Evolutionary conservation across 2,888 invertebrate species (phyloP), one percentile per base, ranked within the genome.

Genomic region (Lathronympha strigana): DNA sequence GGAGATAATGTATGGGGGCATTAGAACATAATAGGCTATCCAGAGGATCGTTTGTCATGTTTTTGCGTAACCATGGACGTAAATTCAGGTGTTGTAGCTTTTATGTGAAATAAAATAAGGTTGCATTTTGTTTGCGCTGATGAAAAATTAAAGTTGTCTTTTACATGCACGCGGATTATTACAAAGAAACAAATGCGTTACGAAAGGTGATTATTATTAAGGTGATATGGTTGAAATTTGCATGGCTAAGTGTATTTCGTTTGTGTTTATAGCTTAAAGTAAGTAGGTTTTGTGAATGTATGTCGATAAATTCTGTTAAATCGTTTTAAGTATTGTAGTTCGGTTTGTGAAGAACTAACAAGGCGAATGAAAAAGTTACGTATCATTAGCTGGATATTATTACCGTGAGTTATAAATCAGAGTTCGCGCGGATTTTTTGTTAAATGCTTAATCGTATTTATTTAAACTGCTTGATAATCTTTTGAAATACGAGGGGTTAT

Each of bases 11-110:
- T 90, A 90, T 90, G 84, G 84, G 86, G 80, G 84, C 87, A 90
- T 90, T 90, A 90, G 82, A 83, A 81, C 78, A 88, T 87, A 89
- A 90, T 88, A 88, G 89, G 84, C 86, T 83, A 81, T 81, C 84
- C 81, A 79, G 80, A 77, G 73, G 76, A 77, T 82, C 87, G 82
- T 90, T 85, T 84, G 84, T 88, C 89, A 88, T 83, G 84, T 84
- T 87, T 85, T 84, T 83, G 73, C 76, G 72, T 38, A 49, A 61
- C 75, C 68, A 71, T 47, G n/a, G 51, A 67, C 49, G 38, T 50
- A 68, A 62, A 38, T 43, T 19, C 66, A 72, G 6, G 73, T 2
- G 2, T 13, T 5, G 4, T 2, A n/a, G 33, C 4, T 55, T 62
- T 64, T 74, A 68, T 73, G 53, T 6, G 13, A 0, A 45, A 17